Base-by-base conservation (phyloP, 2,888 invertebrate species). In the Diarsia rubi region DNA sequence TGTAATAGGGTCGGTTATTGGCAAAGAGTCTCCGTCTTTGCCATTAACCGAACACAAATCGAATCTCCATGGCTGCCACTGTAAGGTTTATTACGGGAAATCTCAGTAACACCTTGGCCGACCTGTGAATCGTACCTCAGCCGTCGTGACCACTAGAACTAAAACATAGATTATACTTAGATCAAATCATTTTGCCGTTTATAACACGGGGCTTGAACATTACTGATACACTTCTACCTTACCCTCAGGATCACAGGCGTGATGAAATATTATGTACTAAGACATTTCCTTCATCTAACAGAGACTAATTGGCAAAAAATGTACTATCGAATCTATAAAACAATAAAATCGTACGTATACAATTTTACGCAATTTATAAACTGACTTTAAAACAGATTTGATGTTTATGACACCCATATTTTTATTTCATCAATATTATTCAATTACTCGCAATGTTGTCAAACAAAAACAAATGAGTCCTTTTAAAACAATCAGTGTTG, bases 401-500 rank as follows among this genome's bases (percentile, higher is more conserved):
- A 9, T 44, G 27, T 54, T 24, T 24, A 54, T 14, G 14, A 16
- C 0, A 45, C 11, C 6, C 63, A 14, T 24, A 19, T 66, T 47
- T 45, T 68, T 37, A 45, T 67, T 14, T 66, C 3, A 42, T n/a
- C 24, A 68, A 16, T 14, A 12, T n/a, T 14, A 49, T 44, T 62
- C 62, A 74, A 44, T 77, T 73, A 44, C 54, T 49, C 14, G 14
- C 14, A 47, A 24, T 44, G 14, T 27, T 21, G 19, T 9, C 60
- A 75, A 66, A 44, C 24, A n/a, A 47, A 75, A 66, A 37, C 45
- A 44, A 62, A 75, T 24, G 3, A 42, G 47, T 44, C 47, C 24
- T 44, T 66, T 81, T 19, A 6, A 42, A 45, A 75, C 52, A 65
- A 47, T 47, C 60, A 75, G 24, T 6, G 19, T 60, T 52, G 44